phyloP scores from a whole-genome alignment of 92 coral and sea anemone genomes.

The Muricea muricata region DNA sequence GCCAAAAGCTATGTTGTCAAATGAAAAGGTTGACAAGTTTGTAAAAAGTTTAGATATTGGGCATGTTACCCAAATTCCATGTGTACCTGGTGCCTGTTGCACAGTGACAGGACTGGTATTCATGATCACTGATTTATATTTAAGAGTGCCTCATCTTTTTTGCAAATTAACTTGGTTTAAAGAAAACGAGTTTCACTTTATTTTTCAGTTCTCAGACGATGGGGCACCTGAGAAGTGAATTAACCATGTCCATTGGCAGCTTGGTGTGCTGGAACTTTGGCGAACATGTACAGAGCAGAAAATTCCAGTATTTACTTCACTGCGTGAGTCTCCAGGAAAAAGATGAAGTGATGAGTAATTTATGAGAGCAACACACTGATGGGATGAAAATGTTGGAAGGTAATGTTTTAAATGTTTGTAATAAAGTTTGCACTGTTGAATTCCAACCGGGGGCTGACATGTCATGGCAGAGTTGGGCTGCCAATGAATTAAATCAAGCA shows the following conservation, averaged over 20 bases:
- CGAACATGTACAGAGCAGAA: neutral
- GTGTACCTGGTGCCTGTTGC: slow-evolving; percentile 53
- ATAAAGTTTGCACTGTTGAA: too few species aligned
- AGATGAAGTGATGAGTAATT: slow-evolving; percentile 62
- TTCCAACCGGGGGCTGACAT: too few species aligned
- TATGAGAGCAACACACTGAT: slow-evolving; percentile 64
- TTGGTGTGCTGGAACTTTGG: slow-evolving; percentile 58
- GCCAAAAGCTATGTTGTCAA: too few species aligned
- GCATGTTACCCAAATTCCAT: slow-evolving; percentile 49
- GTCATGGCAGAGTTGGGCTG: too few species aligned
- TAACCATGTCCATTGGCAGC: slow-evolving; percentile 59
- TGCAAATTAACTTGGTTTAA: slow-evolving; percentile 55
- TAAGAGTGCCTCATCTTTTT: slow-evolving; percentile 44
- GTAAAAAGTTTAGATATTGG: slow-evolving; percentile 65
- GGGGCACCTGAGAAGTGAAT: slow-evolving; percentile 47
- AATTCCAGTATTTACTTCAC: slow-evolving; percentile 17
- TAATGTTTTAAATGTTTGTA: too few species aligned
- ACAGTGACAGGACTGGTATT: slow-evolving; percentile 53
- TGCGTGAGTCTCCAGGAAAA: slow-evolving; percentile 60
- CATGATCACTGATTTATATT: slow-evolving; percentile 50
- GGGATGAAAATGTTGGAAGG: slow-evolving; percentile 42
- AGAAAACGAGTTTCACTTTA: slow-evolving; percentile 34
- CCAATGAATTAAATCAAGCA: too few species aligned
- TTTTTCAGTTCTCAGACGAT: slow-evolving; percentile 47
- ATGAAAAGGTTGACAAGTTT: slow-evolving; percentile 43